phyloP scores from a whole-genome alignment of 2,113 vertebrate genomes.

The Sterna hirundo region DNA sequence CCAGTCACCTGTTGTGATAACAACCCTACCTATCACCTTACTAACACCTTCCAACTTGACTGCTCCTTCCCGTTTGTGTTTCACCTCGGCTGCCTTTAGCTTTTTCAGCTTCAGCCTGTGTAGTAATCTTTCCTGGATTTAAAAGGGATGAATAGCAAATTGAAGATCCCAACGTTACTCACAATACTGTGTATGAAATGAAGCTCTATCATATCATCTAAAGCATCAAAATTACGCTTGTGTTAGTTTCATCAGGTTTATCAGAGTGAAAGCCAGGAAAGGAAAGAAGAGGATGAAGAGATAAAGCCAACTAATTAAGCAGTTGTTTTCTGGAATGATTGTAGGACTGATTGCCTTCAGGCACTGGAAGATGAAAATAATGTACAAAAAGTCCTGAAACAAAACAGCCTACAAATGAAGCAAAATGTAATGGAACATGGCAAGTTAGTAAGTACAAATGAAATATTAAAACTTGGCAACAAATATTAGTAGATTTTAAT shows the following conservation, averaged over 20 bases:
- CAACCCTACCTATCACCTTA: neutral
- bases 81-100: neutral
- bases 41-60: neutral
- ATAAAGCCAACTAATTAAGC: constrained; percentile 6
- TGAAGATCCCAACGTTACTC: neutral
- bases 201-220: neutral
- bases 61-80: neutral
- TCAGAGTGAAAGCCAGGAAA: neutral
- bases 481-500: neutral
- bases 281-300: neutral
- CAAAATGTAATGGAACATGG: neutral
- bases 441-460: neutral
- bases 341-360: neutral
- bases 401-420: neutral
- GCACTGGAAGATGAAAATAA: neutral
- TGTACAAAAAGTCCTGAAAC: neutral
- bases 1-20: neutral
- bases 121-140: neutral
- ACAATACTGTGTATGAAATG: neutral
- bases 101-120: neutral
- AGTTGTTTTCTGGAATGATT: neutral
- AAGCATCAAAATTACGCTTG: neutral
- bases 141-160: neutral
- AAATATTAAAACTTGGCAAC: neutral
- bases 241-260: neutral